Base-by-base conservation (phyloP, 2,888 invertebrate genomes). In the Bombylius discolor region DNA sequence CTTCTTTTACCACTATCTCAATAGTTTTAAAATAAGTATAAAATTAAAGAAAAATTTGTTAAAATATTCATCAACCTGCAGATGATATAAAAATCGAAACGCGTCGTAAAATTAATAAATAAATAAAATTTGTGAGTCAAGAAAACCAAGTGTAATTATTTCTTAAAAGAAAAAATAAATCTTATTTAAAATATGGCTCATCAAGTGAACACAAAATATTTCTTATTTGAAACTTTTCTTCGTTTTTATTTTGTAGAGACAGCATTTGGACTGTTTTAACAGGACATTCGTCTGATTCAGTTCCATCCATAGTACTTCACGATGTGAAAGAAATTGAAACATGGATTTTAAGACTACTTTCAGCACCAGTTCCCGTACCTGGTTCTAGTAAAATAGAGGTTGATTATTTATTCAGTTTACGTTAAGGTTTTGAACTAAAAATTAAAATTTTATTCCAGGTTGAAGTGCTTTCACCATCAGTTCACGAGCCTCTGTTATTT, bases 261-360 rank as follows among this genome's bases (percentile, higher is more conserved):
- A 89, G 91, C 48, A 93, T 99, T 49, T 99, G 98, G 99, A 90
- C 93, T 62, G 90, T 95, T 51, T 72, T 99, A 61, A 91, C 94
- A 42, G 89, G 90, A 0, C 86, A 88, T 71, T 79, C 84, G 36
- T 81, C 84, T 65, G 89, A 90, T 62, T 83, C 84, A 57, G 85
- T 87, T 23, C 88, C 92, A 4, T 87, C 89, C 1, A 88, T 91
- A 60, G 90, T 98, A 14, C 79, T 96, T 64, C 96, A 96, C 73
- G 97, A 98, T 75, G 93, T 99, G 47, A 84, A 90, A 64, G 97
- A 98, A 77, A 93, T 99, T 62, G 99, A 99, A 77, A 98, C 96
- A 8, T 99, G 99, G 98, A 97, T 99, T 65, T 78, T 99, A 58
- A 83, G 96, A 59, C 78, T 99, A 47, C 79, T 99, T 49, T 97